Percentiles rank a stretch among this genome's conserved stretches.
phyloP scores from a whole-genome alignment of 2,888 invertebrate genomes.

The Cephus sareptanus region DNA sequence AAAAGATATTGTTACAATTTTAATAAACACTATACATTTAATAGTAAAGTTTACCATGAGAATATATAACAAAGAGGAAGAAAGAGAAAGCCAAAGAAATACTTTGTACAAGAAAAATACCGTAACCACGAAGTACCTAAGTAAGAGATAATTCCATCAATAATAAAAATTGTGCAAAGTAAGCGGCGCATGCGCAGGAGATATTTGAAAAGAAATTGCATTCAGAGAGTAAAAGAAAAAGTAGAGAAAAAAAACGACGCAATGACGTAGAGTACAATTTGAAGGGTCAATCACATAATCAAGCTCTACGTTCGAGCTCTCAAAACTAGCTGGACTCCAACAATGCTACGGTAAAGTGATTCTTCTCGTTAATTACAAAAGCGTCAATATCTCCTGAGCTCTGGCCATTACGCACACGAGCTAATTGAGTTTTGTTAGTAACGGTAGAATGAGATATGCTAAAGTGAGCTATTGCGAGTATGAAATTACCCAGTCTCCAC shows the following conservation, averaged over 20 bases:
- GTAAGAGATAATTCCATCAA: not conserved
- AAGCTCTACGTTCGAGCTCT: not conserved
- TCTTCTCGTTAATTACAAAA: not conserved
- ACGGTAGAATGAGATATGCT: not conserved
- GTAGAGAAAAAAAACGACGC: not conserved
- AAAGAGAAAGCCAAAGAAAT: not conserved
- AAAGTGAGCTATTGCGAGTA: not conserved
- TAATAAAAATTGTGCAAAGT: not conserved
- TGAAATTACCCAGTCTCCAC: slow-evolving; percentile 77
- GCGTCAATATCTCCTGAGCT: not conserved
- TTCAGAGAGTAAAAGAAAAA: not conserved
- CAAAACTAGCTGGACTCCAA: not conserved
- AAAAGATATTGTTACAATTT: not conserved
- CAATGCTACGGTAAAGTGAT: not conserved
- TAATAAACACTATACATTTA: not conserved
- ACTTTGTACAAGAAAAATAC: not conserved
- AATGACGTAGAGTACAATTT: not conserved
- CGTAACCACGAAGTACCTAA: not conserved
- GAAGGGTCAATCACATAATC: not conserved
- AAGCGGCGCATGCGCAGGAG: not conserved
- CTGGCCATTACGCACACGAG: not conserved
- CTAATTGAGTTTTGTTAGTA: not conserved
- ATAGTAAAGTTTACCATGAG: not conserved
- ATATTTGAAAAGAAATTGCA: not conserved
- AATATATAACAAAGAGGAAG: not conserved